Base-by-base conservation (phyloP, 2,888 invertebrate species). In the Lithophane semibrunnea region DNA sequence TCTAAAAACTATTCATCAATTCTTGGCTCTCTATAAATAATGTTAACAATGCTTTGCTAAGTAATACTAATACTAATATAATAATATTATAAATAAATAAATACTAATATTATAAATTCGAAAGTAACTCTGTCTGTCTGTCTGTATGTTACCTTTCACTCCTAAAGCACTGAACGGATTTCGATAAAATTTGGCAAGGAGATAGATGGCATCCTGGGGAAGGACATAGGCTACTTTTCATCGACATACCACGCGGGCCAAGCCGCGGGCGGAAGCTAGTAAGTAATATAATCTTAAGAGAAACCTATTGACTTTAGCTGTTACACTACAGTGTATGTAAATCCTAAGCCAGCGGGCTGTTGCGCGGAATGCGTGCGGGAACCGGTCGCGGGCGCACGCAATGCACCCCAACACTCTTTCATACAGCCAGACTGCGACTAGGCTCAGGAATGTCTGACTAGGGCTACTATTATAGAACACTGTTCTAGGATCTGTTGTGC, bases 311-410 rank as follows among this genome's bases (percentile, higher is more conserved):
- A 68, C 12, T n/a, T 18, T 16, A 42, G 18, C 12, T 72, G 56
- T 81, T 61, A 76, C 56, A 21, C 37, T 29, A 42, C 13, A 75
- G 71, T 87, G 75, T 60, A 54, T 65, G 47, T 68, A 44, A 63
- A 64, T 71, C 77, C 73, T 74, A 71, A 72, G 24, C 56, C 65
- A 47, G 69, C 64, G 71, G 60, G 73, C 84, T 68, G 54, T 77
- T 68, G 80, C 56, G 64, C 65, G 88, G 87, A 86, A 88, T 86
- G 87, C 82, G 88, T 86, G 77, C 74, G 79, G 82, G 80, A 87
- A 87, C 87, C 87, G 87, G 87, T 88, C 80, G 82, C 70, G 44
- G 37, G 77, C 73, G 67, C 79, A 86, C 78, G 80, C 75, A 84
- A 75, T 75, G 79, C 79, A 61, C 86, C 82, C 79, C 75, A 69